Conservation (phyloP, 2,888 invertebrate genomes). For the Euclidia mi region DNA sequence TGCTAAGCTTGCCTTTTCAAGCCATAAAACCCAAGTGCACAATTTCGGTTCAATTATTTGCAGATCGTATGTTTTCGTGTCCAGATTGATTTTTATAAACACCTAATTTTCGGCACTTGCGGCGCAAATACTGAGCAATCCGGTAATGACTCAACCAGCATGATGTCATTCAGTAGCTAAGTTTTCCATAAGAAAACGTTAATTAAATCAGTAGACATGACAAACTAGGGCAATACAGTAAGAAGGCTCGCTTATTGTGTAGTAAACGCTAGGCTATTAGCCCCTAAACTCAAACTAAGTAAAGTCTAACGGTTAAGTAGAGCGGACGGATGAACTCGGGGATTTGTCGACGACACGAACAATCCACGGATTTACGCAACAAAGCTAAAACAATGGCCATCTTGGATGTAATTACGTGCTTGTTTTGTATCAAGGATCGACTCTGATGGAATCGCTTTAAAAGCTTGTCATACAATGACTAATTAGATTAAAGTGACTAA, state of each 20-base stretch:
- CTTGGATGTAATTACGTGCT: slow-evolving; percentile 53
- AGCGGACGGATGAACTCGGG: slow-evolving; percentile 46
- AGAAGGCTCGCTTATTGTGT: not conserved
- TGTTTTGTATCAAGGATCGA: slow-evolving; percentile 52
- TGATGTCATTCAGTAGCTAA: too few species aligned
- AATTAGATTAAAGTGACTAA: too few species aligned
- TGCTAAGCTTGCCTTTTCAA: too few species aligned
- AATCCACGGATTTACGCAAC: slow-evolving; percentile 69
- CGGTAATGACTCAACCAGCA: too few species aligned
- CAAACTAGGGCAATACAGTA: not conserved
- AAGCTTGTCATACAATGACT: slow-evolving; percentile 22
- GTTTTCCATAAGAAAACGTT: too few species aligned
- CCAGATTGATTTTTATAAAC: too few species aligned
- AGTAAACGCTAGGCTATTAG: slow-evolving; percentile 4
- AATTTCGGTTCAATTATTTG: too few species aligned
- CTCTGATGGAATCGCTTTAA: slow-evolving; percentile 52
- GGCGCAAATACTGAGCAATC: too few species aligned
- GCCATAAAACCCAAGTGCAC: too few species aligned
- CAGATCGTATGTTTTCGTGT: too few species aligned
- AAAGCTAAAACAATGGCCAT: slow-evolving; percentile 59
- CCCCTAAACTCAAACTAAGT: slow-evolving; percentile 29
- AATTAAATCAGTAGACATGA: not conserved
- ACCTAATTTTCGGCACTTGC: too few species aligned
- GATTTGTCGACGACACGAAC: slow-evolving; percentile 48
- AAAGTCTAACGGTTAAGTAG: slow-evolving; percentile 48